phyloP scores from a whole-genome alignment of 2,888 invertebrate species.

The Pycnomerus fuliginosus region DNA sequence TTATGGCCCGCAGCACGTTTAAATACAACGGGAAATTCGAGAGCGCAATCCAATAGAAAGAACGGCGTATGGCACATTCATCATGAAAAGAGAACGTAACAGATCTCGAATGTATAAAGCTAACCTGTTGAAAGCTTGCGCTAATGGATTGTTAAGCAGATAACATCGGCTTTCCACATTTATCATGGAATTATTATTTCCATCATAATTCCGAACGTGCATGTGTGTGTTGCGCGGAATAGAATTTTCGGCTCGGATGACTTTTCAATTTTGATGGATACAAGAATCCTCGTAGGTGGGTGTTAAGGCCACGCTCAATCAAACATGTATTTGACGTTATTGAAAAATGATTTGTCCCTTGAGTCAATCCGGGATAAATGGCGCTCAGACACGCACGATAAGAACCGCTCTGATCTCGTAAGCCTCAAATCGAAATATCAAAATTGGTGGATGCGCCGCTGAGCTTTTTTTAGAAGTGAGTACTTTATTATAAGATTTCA shows the following conservation, averaged over 20 bases:
- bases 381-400: constrained; percentile 35
- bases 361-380: constrained; percentile 41
- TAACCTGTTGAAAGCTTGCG: constrained; percentile 33
- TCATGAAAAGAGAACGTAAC: too few species aligned
- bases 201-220: constrained; percentile 13
- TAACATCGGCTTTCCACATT: constrained; percentile 30
- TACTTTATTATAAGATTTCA: too few species aligned
- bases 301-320: constrained; percentile 37
- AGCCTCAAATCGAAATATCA: too few species aligned
- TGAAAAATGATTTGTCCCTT: constrained; percentile 43
- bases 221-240: neutral
- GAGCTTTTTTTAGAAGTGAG: too few species aligned
- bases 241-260: constrained; percentile 10
- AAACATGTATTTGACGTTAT: constrained; percentile 39
- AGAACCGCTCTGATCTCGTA: too few species aligned
- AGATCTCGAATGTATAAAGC: too few species aligned
- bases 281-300: constrained; percentile 21
- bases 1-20: too few species aligned
- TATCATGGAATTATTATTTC: constrained; percentile 33
- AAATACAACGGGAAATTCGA: too few species aligned
- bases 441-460: too few species aligned
- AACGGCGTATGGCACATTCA: too few species aligned
- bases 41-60: too few species aligned
- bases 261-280: constrained; percentile 25
- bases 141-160: constrained; percentile 35